Conservation (phyloP, 2,797 vertebrate species). For the Scarus forsteni region DNA sequence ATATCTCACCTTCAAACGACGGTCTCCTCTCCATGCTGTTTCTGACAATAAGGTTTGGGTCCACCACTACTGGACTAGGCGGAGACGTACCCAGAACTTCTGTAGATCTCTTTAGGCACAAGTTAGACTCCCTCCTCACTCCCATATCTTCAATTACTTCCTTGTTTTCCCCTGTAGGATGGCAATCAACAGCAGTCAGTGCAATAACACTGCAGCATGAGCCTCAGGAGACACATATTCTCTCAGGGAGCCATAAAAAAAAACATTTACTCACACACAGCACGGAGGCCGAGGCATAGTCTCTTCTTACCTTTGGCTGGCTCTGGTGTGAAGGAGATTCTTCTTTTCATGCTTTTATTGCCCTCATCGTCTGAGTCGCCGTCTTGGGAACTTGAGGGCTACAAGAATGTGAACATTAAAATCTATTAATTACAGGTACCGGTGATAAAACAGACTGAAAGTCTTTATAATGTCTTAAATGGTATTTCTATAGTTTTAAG, state of each 20-base stretch:
- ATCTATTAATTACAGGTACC: not conserved
- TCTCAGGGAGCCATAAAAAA: conserved; percentile 58
- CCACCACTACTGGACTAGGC: conserved; percentile 78
- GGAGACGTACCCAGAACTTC: conserved; percentile 85
- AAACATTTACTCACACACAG: conserved; percentile 19
- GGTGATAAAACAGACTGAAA: too few relatives aligned
- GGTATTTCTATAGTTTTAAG: too few relatives aligned
- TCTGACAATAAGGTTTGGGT: conserved; percentile 83
- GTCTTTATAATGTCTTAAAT: too few relatives aligned
- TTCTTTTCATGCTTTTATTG: conserved; percentile 88
- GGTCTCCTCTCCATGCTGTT: conserved; percentile 80
- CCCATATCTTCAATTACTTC: conserved; percentile 82
- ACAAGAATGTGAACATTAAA: conserved; percentile 55
- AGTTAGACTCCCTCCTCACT: conserved; percentile 82
- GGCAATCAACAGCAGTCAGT: conserved; percentile 65
- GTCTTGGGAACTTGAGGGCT: conserved; percentile 83
- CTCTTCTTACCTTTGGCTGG: conserved; percentile 87
- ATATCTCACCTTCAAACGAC: conserved; percentile 88
- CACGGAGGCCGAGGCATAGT: not conserved
- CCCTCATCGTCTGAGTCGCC: conserved; percentile 88
- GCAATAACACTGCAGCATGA: conserved; percentile 58
- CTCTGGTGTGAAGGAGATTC: conserved; percentile 93
- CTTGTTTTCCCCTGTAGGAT: conserved; percentile 75
- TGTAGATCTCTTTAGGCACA: conserved; percentile 87
- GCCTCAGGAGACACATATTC: conserved; percentile 33